Conservation (phyloP, 2,888 invertebrate genomes). For the Timema cristinae region DNA sequence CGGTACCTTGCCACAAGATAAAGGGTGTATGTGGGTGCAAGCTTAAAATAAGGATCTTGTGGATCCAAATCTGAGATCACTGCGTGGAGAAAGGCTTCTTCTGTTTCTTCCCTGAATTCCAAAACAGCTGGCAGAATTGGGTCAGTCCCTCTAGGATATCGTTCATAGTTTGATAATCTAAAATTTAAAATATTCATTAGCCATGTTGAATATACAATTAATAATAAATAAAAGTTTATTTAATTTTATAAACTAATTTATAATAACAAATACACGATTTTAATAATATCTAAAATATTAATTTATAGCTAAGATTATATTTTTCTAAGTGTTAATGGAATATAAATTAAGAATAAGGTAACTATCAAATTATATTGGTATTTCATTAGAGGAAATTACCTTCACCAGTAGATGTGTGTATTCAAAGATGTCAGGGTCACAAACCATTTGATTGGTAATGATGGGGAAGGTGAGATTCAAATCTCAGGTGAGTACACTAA, state of each 20-base stretch:
- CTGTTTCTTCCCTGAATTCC: conserved; percentile 92
- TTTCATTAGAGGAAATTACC: background rate
- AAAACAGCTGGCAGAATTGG: conserved; percentile 90
- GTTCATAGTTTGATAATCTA: conserved; percentile 48
- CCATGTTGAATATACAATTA: no score
- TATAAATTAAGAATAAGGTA: background rate
- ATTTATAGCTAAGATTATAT: background rate
- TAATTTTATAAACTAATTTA: no score
- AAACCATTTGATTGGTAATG: no score
- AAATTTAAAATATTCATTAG: no score
- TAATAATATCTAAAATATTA: background rate
- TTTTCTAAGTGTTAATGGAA: background rate
- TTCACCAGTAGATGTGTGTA: no score
- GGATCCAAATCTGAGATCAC: conserved; percentile 87
- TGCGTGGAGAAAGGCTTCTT: conserved; percentile 85
- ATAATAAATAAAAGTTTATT: no score
- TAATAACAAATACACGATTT: background rate
- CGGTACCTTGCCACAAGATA: conserved; percentile 93
- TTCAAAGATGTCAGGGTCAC: no score
- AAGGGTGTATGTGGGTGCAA: conserved; percentile 94
- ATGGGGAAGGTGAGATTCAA: no score
- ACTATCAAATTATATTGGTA: background rate
- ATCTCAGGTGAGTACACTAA: no score
- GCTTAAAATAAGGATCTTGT: conserved; percentile 84
- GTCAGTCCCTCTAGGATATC: conserved; percentile 66